Evolutionary conservation across 2,113 vertebrate genomes (phyloP), one percentile per base, ranked within the genome.

Genomic region (Phycodurus eques): DNA sequence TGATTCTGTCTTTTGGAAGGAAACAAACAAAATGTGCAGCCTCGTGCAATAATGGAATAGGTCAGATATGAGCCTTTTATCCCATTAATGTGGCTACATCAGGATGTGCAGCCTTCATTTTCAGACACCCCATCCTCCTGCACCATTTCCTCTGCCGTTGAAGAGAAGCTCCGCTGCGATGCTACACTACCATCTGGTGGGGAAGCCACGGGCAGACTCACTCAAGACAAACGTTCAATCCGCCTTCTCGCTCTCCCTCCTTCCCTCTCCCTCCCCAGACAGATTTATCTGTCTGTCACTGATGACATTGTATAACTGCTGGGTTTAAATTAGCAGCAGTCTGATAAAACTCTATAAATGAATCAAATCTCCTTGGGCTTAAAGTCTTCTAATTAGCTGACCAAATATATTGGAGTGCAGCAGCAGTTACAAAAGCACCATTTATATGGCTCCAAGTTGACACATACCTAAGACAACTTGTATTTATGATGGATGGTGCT

Each of bases 121-220:
- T 73, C 77, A 82, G 85, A 82, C 85, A 77, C 69, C 82, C 82
- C 47, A 69, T 83, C 76, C 74, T 86, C 73, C 77, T 88, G 88
- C 85, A 81, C 84, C 87, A 83, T 81, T 88, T 83, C 66, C n/a
- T 83, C 59, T 70, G 57, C 71, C 27, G 67, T 73, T 63, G 71
- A 62, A 14, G 19, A 73, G 80, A 68, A 77, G 78, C 70, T 76
- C 42, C 79, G 70, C 60, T 6, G 60, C 49, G 84, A 77, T 80
- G 88, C 81, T 84, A 78, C 84, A 90, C 82, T 78, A 87, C 92
- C 92, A 87, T 90, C 92, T 92, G 83, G 80, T 89, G 92, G 89
- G 71, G 59, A 81, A 76, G 68, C 54, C 42, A 53, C 64, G 51
- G 73, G 65, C 76, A 68, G 68, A 78, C 56, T 51, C 62, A 15